phyloP scores from a whole-genome alignment of 2,888 invertebrate genomes.

The Agriotes lineatus region DNA sequence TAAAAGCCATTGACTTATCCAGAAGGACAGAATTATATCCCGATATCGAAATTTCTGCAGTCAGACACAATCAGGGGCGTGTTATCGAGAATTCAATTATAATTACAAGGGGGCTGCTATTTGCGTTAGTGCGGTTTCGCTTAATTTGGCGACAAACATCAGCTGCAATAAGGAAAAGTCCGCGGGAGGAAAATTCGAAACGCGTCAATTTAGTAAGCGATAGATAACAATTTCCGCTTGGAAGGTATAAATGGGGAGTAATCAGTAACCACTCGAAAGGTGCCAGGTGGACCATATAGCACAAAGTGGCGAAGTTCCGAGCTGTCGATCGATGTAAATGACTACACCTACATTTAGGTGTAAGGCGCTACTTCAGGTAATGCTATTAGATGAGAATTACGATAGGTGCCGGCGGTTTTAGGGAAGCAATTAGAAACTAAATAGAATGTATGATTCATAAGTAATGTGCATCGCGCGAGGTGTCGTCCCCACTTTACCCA shows the following conservation, averaged over 20 bases:
- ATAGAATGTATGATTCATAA: slow-evolving; percentile 26
- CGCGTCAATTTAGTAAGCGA: slow-evolving; percentile 17
- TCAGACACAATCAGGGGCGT: no score
- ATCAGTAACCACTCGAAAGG: slow-evolving; percentile 24
- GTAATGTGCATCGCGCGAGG: slow-evolving; percentile 9
- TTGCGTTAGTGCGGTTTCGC: slow-evolving; percentile 7
- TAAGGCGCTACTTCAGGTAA: slow-evolving; percentile 19
- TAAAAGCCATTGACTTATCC: no score
- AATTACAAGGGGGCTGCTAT: background rate
- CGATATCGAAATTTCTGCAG: no score
- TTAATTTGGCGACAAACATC: background rate
- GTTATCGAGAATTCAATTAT: slow-evolving; percentile 2
- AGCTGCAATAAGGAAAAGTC: background rate
- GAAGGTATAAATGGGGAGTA: slow-evolving; percentile 16
- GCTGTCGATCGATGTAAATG: slow-evolving; percentile 27
- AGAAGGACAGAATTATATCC: no score
- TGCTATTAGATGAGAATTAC: slow-evolving; percentile 22
- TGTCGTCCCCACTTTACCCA: slow-evolving; percentile 9
- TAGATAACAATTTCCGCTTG: slow-evolving; percentile 19
- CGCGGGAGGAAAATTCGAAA: slow-evolving; percentile 11
- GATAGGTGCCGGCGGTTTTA: slow-evolving; percentile 18
- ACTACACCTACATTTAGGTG: slow-evolving; percentile 16
- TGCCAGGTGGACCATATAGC: slow-evolving; percentile 25
- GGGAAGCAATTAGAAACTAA: slow-evolving; percentile 20
- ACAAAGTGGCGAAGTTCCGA: slow-evolving; percentile 19